Conservation (phyloP, 1,140 invertebrate species). For the Zaprionus tsacasi region DNA sequence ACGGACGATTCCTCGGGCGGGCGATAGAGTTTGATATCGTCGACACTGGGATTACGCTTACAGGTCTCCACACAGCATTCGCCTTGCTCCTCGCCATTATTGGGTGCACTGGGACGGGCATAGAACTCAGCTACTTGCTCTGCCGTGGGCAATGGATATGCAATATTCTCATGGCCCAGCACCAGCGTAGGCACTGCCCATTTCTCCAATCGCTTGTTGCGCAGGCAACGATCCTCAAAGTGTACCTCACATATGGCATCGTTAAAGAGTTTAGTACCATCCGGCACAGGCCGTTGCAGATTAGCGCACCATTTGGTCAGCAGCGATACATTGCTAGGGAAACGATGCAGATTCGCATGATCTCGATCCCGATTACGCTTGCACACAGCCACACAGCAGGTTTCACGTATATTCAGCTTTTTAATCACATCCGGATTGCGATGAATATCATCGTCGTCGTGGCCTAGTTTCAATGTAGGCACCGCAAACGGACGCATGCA, state of each 20-base stretch:
- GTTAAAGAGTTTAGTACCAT: constrained; percentile 77
- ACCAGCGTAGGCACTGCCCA: constrained; percentile 75
- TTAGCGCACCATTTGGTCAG: constrained; percentile 79
- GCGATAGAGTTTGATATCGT: constrained; percentile 76
- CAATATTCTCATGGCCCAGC: constrained; percentile 67
- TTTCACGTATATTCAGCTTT: constrained; percentile 78
- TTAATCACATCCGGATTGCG: constrained; percentile 82
- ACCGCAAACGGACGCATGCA: constrained; percentile 83
- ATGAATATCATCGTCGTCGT: constrained; percentile 76
- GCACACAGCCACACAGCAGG: constrained; percentile 75
- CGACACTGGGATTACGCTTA: constrained; percentile 75
- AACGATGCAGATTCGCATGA: constrained; percentile 79
- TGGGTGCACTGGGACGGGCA: constrained; percentile 65
- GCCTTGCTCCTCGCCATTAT: constrained; percentile 77
- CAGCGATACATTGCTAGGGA: constrained; percentile 69
- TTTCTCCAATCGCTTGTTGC: constrained; percentile 77
- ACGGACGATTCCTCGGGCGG: constrained; percentile 69
- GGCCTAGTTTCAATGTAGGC: constrained; percentile 71
- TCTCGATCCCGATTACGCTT: constrained; percentile 76
- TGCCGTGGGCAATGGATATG: constrained; percentile 65
- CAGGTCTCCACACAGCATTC: constrained; percentile 79
- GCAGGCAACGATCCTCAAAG: constrained; percentile 76
- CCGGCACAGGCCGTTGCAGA: constrained; percentile 67
- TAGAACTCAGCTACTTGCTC: constrained; percentile 74
- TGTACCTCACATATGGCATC: constrained; percentile 80